Conservation (phyloP, 2,888 invertebrate species). For the Pristionchus mayeri region DNA sequence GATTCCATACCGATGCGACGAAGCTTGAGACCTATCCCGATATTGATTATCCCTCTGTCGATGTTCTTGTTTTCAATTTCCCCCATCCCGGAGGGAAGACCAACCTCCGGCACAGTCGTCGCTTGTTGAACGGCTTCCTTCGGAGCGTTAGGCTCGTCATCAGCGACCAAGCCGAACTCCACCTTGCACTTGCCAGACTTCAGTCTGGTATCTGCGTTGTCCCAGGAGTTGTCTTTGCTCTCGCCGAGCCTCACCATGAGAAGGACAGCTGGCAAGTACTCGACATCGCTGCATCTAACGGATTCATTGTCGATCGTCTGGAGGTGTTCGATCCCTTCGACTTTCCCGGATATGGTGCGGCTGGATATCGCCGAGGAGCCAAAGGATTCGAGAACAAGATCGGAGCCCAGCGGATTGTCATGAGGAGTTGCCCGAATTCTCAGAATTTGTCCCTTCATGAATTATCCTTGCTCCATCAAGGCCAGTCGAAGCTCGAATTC, state of each 20-base stretch:
- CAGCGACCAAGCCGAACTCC: constrained; percentile 55
- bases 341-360: constrained; percentile 63
- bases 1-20: constrained; percentile 61
- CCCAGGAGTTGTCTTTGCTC: constrained; percentile 16
- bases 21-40: constrained; percentile 51
- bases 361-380: constrained; percentile 67
- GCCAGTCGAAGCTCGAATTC: constrained; percentile 37
- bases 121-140: constrained; percentile 77
- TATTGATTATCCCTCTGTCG: constrained; percentile 52
- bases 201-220: constrained; percentile 65
- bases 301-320: constrained; percentile 54
- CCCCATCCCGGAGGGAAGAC: constrained; percentile 82
- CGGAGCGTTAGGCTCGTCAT: constrained; percentile 55
- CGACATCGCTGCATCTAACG: constrained; percentile 64
- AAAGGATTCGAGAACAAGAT: constrained; percentile 68
- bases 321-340: constrained; percentile 53
- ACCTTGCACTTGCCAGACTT: constrained; percentile 63
- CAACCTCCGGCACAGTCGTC: constrained; percentile 80
- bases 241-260: constrained; percentile 56
- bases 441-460: not conserved
- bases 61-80: constrained; percentile 82
- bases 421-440: constrained; percentile 50
- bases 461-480: not conserved
- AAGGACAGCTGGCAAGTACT: constrained; percentile 72
- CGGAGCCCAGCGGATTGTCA: constrained; percentile 59